These are phyloP conservation scores for Eurosta solidaginis DNA, from an alignment of 1,140 invertebrate genomes.

Conservation along the genomic window DNA sequence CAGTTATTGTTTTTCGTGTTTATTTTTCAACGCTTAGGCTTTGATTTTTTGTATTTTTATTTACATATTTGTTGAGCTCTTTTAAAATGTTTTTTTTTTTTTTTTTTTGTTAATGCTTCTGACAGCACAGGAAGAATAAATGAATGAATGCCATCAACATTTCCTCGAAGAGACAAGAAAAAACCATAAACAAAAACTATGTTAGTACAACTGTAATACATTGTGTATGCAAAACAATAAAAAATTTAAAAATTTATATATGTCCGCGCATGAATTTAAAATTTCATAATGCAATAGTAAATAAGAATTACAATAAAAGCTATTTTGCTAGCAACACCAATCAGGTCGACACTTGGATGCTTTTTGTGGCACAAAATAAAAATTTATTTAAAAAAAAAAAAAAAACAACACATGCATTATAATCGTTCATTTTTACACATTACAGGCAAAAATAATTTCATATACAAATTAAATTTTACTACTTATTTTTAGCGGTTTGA, in stretches of 20 bases:
- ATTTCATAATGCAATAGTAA: slow-evolving; percentile 13
- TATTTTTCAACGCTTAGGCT: neutral
- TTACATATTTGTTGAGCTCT: neutral
- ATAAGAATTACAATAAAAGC: slow-evolving; percentile 23
- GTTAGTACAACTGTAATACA: neutral
- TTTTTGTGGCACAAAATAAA: neutral
- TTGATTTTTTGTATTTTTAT: neutral
- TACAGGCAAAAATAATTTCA: neutral
- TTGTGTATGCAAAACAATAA: neutral
- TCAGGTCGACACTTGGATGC: neutral
- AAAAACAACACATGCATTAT: neutral
- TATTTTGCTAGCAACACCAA: neutral
- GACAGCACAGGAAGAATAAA: slow-evolving; percentile 21
- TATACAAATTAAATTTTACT: neutral
- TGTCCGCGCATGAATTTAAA: slow-evolving; percentile 23
- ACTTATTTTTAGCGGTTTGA: neutral
- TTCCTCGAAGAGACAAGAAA: no score
- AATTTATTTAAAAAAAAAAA: neutral
- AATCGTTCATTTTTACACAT: neutral
- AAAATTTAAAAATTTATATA: neutral
- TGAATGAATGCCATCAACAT: neutral
- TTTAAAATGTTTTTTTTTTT: neutral
- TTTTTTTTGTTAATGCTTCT: slow-evolving; percentile 2
- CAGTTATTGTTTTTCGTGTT: neutral
- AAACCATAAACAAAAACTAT: neutral